phyloP scores from a whole-genome alignment of 2,888 invertebrate species.

The Dysmachus trigonus region DNA sequence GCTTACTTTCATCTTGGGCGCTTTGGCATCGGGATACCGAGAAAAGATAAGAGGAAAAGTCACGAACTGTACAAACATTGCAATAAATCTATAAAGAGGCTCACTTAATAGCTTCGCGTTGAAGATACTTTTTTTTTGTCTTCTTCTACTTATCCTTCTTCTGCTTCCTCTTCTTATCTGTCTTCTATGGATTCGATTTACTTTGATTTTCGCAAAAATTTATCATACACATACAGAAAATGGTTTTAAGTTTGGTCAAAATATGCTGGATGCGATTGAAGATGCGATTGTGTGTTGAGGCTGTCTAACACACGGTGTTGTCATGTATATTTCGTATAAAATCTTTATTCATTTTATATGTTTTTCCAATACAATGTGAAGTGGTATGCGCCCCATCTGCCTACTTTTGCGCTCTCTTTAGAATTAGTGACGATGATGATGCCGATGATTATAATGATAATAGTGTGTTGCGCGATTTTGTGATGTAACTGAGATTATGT shows the following conservation, averaged over 20 bases:
- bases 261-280: neutral
- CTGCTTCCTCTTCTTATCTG: neutral
- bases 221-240: neutral
- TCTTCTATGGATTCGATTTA: neutral
- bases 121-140: neutral
- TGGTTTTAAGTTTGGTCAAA: neutral
- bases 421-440: neutral
- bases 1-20: neutral
- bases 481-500: neutral
- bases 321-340: neutral
- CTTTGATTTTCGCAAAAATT: neutral
- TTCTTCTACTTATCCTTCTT: neutral
- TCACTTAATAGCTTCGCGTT: neutral
- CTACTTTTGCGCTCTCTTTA: neutral
- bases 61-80: neutral
- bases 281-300: neutral
- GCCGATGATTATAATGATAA: neutral
- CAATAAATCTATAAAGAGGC: neutral
- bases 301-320: neutral
- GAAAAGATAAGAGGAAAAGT: neutral
- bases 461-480: neutral
- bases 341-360: neutral
- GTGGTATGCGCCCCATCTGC: neutral
- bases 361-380: neutral
- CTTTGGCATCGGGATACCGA: neutral